Conservation (phyloP, 2,113 vertebrate genomes). For the Planiliza haematocheilus region DNA sequence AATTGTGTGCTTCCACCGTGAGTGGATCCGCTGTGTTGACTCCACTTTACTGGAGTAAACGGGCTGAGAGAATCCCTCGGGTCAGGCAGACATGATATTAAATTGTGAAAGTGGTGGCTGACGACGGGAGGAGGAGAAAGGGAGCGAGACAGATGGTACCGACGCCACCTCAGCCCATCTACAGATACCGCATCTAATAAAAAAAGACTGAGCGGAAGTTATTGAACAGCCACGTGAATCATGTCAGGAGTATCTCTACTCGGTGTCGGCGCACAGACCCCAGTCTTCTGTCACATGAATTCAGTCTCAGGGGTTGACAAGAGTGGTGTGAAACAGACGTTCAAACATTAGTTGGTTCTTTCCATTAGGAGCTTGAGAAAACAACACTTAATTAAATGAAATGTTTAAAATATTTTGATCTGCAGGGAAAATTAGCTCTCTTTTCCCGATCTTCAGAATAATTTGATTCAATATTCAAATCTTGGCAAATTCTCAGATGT, state of each 20-base stretch:
- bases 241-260: slow-evolving; percentile 49
- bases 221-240: slow-evolving; percentile 52
- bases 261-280: slow-evolving; percentile 9
- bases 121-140: slow-evolving; percentile 36
- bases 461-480: slow-evolving; percentile 11
- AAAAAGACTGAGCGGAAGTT: slow-evolving; percentile 36
- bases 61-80: slow-evolving; percentile 50
- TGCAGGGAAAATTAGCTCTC: neutral
- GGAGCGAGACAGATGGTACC: slow-evolving; percentile 16
- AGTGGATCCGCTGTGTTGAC: slow-evolving; percentile 63
- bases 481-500: neutral
- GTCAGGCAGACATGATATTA: slow-evolving; percentile 65
- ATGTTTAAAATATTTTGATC: slow-evolving; percentile 11
- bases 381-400: neutral
- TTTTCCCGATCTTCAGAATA: neutral
- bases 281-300: slow-evolving; percentile 28
- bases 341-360: neutral
- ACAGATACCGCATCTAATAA: slow-evolving; percentile 60
- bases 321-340: slow-evolving; percentile 12
- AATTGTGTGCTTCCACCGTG: slow-evolving; percentile 45
- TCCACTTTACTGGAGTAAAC: slow-evolving; percentile 57
- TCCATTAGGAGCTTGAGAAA: neutral
- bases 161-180: slow-evolving; percentile 36
- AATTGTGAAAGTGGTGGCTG: slow-evolving; percentile 46
- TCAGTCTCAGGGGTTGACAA: neutral